Percentiles rank a stretch among this genome's conserved stretches.
These are phyloP conservation scores for Drosophila kanapiae DNA, from an alignment of 1,140 invertebrate genomes.

Conservation along the genomic window DNA sequence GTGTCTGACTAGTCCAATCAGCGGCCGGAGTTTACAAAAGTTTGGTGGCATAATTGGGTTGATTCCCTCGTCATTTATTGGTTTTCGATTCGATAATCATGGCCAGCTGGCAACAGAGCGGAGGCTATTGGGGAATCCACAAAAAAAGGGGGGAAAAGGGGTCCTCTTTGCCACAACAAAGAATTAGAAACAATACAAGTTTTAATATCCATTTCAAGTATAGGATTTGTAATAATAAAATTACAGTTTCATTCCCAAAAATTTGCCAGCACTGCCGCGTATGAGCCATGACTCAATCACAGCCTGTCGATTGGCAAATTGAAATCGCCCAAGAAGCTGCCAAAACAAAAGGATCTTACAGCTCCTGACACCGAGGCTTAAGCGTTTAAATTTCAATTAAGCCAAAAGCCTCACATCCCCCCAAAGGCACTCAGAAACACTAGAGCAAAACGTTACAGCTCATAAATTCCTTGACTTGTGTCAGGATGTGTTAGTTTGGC, in stretches of 20 bases:
- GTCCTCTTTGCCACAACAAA: background rate
- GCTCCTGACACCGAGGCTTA: constrained; percentile 65
- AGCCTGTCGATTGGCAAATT: constrained; percentile 38
- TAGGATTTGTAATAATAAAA: too few relatives aligned
- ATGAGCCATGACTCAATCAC: background rate
- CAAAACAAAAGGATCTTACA: constrained; percentile 58
- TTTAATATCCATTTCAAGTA: too few relatives aligned
- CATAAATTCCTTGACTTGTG: constrained; percentile 84
- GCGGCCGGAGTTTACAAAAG: constrained; percentile 58
- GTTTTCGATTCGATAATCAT: constrained; percentile 53
- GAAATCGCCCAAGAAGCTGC: constrained; percentile 60
- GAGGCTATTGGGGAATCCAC: background rate
- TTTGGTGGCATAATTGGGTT: constrained; percentile 74
- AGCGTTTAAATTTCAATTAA: constrained; percentile 84
- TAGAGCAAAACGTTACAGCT: constrained; percentile 70
- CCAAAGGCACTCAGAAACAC: constrained; percentile 40
- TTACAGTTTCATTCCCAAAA: background rate
- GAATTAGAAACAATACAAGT: too few relatives aligned
- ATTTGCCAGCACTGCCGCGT: background rate
- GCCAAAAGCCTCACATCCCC: constrained; percentile 60
- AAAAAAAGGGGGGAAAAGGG: background rate
- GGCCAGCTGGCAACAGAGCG: constrained; percentile 2
- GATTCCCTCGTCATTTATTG: constrained; percentile 72
- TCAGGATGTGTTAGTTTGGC: constrained; percentile 76
- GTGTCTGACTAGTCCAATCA: constrained; percentile 49